phyloP scores from a whole-genome alignment of 2,888 invertebrate genomes.

The Drymonia ruficornis region DNA sequence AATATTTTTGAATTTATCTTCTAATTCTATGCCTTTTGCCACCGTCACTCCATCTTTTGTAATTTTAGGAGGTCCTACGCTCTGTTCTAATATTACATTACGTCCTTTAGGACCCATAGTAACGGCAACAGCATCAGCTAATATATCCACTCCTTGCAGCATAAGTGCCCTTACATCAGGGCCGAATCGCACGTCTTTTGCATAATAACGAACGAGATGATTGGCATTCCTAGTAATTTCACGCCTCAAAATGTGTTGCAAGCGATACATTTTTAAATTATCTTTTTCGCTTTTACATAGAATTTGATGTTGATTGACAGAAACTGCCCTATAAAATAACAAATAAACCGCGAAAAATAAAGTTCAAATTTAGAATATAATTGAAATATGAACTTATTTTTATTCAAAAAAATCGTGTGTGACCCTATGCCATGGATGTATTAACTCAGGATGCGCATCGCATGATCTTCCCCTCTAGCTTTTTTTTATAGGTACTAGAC shows the following conservation, averaged over 20 bases:
- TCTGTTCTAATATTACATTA: slow-evolving; percentile 99
- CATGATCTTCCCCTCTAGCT: no score
- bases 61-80: slow-evolving; percentile 99
- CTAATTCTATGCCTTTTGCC: slow-evolving; percentile 98
- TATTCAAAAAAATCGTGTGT: background rate
- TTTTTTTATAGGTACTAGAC: no score
- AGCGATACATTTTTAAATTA: slow-evolving; percentile 49
- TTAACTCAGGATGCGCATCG: no score
- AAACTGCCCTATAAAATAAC: slow-evolving; percentile 21
- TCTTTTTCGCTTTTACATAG: slow-evolving; percentile 31
- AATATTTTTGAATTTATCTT: slow-evolving; percentile 99
- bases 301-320: slow-evolving; percentile 14
- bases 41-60: slow-evolving; percentile 99
- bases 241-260: slow-evolving; percentile 27
- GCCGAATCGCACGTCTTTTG: slow-evolving; percentile 99
- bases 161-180: slow-evolving; percentile 97
- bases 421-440: no score
- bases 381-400: slow-evolving; percentile 11
- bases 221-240: slow-evolving; percentile 27
- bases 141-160: slow-evolving; percentile 98
- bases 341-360: slow-evolving; percentile 18
- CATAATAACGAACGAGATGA: slow-evolving; percentile 73
- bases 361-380: slow-evolving; percentile 22
- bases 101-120: slow-evolving; percentile 99
- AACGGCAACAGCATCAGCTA: slow-evolving; percentile 99